Evolutionary conservation across 2,113 vertebrate genomes (phyloP), one percentile per base, ranked within the genome.

Genomic region (Engraulis encrasicolus): DNA sequence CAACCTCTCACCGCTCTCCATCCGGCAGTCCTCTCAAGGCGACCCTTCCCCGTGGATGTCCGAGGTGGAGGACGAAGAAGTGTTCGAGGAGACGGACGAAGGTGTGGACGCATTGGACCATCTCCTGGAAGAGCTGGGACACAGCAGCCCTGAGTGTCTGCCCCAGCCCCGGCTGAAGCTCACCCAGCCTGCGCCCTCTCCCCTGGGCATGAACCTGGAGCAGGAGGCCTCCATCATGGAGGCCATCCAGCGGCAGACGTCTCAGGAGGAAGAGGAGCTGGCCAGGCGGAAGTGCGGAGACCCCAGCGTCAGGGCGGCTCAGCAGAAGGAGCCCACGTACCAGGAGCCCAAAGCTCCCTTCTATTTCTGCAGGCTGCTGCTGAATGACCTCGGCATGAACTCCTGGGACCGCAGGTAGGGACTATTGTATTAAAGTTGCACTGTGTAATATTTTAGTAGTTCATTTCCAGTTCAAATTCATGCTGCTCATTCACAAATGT

Each of bases 381-480:
- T 99, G 0, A 94, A 98, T 31, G 97, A 97, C 91, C 93, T 99
- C 85, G 98, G 98, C 81, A 99, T 99, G 98, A 98, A 99, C 91
- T 99, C 98, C 79, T 99, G 98, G 98, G 98, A 99, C 0, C 96
- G 96, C 93, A 99, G 98, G 98, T 99, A n/a, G n/a, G n/a, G n/a
- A n/a, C n/a, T n/a, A n/a, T n/a, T n/a, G n/a, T n/a, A n/a, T n/a
- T n/a, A n/a, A n/a, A n/a, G n/a, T n/a, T n/a, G n/a, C n/a, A n/a
- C n/a, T n/a, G n/a, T n/a, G n/a, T n/a, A n/a, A n/a, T n/a, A n/a
- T n/a, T n/a, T n/a, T n/a, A n/a, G n/a, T n/a, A n/a, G n/a, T n/a
- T n/a, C n/a, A n/a, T n/a, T n/a, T n/a, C n/a, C n/a, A n/a, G n/a
- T n/a, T n/a, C n/a, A n/a, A n/a, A n/a, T n/a, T n/a, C n/a, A n/a